Percentiles rank a stretch among this genome's conserved stretches.
These are phyloP conservation scores for Rhopalosiphum maidis DNA, from an alignment of 1,140 invertebrate genomes.

Conservation along the genomic window DNA sequence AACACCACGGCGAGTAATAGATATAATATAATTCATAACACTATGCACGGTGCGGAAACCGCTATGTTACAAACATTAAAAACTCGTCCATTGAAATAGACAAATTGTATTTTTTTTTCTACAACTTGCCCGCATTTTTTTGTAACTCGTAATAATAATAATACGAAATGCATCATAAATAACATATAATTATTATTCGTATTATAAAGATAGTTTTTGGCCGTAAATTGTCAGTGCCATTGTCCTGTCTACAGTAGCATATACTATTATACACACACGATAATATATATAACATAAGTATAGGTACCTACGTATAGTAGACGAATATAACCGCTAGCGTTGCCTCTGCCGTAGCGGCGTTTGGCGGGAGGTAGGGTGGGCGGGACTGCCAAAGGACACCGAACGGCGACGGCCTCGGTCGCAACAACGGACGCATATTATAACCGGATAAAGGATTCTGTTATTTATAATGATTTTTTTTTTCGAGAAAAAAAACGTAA, in stretches of 20 bases:
- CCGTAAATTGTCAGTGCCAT: slow-evolving; percentile 30
- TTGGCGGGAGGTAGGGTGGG: neutral
- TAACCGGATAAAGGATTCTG: slow-evolving; percentile 8
- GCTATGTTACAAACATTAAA: neutral
- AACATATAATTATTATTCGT: neutral
- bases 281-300: neutral
- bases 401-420: neutral
- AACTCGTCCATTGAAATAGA: neutral
- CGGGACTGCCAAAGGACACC: slow-evolving; percentile 20
- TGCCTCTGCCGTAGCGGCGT: no score
- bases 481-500: neutral
- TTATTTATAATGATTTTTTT: neutral
- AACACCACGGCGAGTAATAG: no score
- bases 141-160: neutral
- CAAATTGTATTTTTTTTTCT: neutral
- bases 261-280: neutral
- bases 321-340: slow-evolving; percentile 8
- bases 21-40: neutral
- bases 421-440: neutral
- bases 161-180: neutral
- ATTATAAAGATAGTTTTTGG: neutral
- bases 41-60: neutral
- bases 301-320: neutral
- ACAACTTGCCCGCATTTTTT: neutral
- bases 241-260: slow-evolving; percentile 4